Percentiles rank a stretch among this genome's conserved stretches.
Evolutionary conservation across 2,113 vertebrate species (phyloP).

Genomic region (Arizona elegans): DNA sequence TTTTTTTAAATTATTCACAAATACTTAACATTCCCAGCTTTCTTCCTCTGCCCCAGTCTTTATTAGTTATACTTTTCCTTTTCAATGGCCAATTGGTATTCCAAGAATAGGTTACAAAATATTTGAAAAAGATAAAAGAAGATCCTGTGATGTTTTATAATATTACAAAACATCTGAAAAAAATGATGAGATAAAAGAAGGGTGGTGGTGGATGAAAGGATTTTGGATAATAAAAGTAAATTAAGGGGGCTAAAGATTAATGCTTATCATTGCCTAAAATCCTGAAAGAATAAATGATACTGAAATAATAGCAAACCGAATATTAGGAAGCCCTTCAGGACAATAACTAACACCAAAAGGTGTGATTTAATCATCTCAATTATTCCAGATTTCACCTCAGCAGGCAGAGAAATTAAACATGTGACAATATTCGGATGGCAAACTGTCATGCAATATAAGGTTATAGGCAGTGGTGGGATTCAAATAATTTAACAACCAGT

Average conservation of each 20-base stretch:
- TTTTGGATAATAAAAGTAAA: background rate
- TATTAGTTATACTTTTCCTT: background rate
- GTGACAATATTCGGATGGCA: background rate
- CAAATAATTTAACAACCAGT: too few species aligned
- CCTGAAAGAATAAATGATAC: background rate
- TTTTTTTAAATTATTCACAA: background rate
- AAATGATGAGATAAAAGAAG: background rate
- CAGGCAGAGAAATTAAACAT: background rate
- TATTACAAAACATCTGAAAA: background rate
- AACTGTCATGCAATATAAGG: background rate
- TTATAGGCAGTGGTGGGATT: background rate
- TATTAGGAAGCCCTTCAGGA: background rate
- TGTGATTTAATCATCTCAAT: background rate
- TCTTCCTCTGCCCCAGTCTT: background rate
- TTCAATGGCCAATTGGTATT: background rate
- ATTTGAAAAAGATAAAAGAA: background rate
- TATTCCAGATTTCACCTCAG: background rate
- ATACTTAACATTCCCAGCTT: background rate
- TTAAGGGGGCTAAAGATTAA: background rate
- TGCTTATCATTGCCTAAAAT: background rate
- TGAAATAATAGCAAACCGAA: background rate
- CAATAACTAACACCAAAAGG: background rate
- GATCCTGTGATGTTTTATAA: background rate
- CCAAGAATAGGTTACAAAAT: background rate
- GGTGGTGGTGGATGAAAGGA: background rate